These are phyloP conservation scores for Apostichopus japonicus DNA, from an alignment of 35 echinoderm and acorn worm genomes.

Conservation along the genomic window DNA sequence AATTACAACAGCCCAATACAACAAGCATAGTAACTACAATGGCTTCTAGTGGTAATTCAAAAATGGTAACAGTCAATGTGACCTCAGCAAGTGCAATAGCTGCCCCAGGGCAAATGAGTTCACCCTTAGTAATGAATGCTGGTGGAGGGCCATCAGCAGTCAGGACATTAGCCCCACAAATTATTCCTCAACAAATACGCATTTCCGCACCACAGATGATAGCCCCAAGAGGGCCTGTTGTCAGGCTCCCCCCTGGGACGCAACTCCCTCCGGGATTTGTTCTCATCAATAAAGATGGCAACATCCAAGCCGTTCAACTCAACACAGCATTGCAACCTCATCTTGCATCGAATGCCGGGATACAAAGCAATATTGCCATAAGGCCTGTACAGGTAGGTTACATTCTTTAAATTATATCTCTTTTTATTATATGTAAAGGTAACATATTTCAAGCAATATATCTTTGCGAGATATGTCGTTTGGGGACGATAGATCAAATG, in stretches of 20 bases:
- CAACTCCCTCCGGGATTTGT: constrained; percentile 89
- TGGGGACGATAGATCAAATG: too few relatives aligned
- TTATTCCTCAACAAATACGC: constrained; percentile 73
- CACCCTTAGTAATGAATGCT: constrained; percentile 53
- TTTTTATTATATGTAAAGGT: too few relatives aligned
- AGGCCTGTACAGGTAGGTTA: constrained; percentile 44
- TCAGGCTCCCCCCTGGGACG: constrained; percentile 81
- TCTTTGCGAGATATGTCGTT: too few relatives aligned
- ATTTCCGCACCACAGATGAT: constrained; percentile 84
- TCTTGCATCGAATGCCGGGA: constrained; percentile 42
- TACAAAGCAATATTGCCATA: constrained; percentile 52
- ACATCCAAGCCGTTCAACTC: constrained; percentile 78
- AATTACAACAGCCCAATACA: constrained; percentile 54
- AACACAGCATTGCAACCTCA: constrained; percentile 50
- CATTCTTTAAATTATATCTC: too few relatives aligned
- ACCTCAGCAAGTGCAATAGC: constrained; percentile 67
- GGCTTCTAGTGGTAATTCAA: constrained; percentile 61
- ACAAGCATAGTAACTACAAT: constrained; percentile 51
- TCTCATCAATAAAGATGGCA: constrained; percentile 93
- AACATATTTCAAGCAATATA: too few relatives aligned
- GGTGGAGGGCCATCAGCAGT: background rate
- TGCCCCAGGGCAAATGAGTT: constrained; percentile 50
- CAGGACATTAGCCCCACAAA: constrained; percentile 66
- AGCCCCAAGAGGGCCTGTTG: constrained; percentile 71
- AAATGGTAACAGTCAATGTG: constrained; percentile 81